Evolutionary conservation across 2,888 invertebrate species (phyloP), one percentile per base, ranked within the genome.

Genomic region (Trachelus iudaicus): DNA sequence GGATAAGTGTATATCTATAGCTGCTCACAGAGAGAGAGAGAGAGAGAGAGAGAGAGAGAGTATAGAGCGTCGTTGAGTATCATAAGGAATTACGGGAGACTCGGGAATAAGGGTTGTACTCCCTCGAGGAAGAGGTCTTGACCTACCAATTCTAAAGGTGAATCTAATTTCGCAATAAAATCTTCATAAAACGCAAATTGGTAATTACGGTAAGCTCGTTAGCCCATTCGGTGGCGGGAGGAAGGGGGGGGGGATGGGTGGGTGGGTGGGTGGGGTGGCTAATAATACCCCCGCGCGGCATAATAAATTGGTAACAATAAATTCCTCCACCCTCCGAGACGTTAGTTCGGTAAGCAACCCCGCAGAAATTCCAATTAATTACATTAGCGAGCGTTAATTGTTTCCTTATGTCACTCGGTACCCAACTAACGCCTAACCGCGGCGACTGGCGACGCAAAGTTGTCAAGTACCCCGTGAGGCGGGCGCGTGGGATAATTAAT

Each of bases 341-440:
- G 74, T 35, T 31, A 23, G 74, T 30, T 33, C 35, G 74, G 6
- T 0, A 11, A 69, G 31, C 30, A 69, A 71, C 74, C 74, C 35
- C 74, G 74, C n/a, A 12, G 37, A 74, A 74, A 74, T 74, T 34
- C 34, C 74, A 74, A 74, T 74, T 74, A 74, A 74, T 74, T 34
- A 35, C 74, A 74, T 74, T 35, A 34, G 71, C 71, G 35, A 74
- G 35, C 74, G 37, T 74, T 74, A 74, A 34, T 74, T 37, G 74
- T 37, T 74, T 74, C 37, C 74, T 74, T 74, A 34, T 35, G 74
- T 74, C 74, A 74, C 77, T 79, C 33, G 78, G 78, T 82, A 73
- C 75, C 79, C 80, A 79, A 84, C 82, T 85, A 84, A 81, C 79
- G 80, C 69, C 69, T 69, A 79, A 83, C 79, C 81, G 76, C 34